Evolutionary conservation across 2,888 invertebrate genomes (phyloP).

Genomic region (Cabera pusaria): DNA sequence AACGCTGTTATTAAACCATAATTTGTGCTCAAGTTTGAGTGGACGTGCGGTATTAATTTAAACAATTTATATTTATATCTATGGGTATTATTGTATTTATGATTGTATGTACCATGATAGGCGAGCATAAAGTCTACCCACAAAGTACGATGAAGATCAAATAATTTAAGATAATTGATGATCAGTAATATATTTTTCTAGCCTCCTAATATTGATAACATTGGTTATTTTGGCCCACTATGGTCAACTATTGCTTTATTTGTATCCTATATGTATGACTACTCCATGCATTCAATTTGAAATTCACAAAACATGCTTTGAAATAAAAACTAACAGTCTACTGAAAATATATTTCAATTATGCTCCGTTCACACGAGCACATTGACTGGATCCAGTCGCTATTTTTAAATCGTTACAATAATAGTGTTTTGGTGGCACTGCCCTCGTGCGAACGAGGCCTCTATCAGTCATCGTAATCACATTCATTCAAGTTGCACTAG

Average conservation of each 20-base stretch:
- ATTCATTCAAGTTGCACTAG: conserved; percentile 11
- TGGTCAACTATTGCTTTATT: no score
- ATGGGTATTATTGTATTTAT: no score
- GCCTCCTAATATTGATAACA: no score
- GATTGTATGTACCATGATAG: no score
- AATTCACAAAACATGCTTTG: not conserved
- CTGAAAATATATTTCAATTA: not conserved
- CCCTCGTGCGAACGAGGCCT: conserved; percentile 1
- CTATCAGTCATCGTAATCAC: conserved; percentile 1
- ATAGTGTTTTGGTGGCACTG: no score
- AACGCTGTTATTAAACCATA: no score
- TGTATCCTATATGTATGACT: not conserved
- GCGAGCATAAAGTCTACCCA: no score
- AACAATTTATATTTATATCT: not conserved
- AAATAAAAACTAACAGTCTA: not conserved
- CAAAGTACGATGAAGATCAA: no score
- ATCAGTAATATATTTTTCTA: no score
- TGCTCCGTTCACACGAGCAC: conserved; percentile 6
- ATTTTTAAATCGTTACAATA: not conserved
- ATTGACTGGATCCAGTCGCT: not conserved
- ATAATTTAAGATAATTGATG: no score
- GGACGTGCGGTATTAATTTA: conserved; percentile 10
- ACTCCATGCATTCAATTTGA: not conserved
- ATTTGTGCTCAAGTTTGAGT: conserved; percentile 9
- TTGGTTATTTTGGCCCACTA: no score